phyloP scores from a whole-genome alignment of 2,888 invertebrate species.

The Aporophyla nigra region DNA sequence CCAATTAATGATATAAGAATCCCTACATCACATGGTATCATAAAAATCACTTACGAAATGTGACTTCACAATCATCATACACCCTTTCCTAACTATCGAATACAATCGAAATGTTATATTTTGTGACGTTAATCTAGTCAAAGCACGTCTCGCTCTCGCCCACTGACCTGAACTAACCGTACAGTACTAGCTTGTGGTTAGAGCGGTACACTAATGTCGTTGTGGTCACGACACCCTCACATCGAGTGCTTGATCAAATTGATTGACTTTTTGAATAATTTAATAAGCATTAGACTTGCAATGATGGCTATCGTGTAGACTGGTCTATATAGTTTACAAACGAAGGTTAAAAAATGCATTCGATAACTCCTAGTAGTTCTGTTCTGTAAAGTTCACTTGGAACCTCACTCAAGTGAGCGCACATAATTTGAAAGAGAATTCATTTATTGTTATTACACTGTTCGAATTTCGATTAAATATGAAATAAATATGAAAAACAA shows the following conservation, averaged over 20 bases:
- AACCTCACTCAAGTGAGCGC: background rate
- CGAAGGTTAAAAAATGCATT: too few species aligned
- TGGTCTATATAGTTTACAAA: background rate
- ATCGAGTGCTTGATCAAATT: constrained; percentile 3
- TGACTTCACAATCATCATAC: too few species aligned
- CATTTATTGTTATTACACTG: background rate
- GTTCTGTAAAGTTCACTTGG: background rate
- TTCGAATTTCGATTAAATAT: background rate
- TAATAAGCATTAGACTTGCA: background rate
- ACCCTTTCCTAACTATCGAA: background rate
- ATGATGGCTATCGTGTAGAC: background rate
- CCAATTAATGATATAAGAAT: too few species aligned
- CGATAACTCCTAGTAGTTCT: background rate
- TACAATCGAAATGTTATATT: background rate
- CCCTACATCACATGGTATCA: too few species aligned
- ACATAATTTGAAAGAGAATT: background rate
- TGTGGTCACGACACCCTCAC: constrained; percentile 28
- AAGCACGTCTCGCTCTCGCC: background rate
- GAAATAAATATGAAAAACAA: background rate
- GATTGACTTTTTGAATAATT: constrained; percentile 9
- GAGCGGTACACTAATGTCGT: background rate
- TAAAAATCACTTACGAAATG: too few species aligned
- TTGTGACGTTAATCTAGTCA: background rate
- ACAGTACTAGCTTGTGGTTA: background rate
- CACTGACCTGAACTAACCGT: background rate